These are phyloP conservation scores for Ernsta delagoae DNA, from an alignment of 2,888 invertebrate species.

Conservation along the genomic window DNA sequence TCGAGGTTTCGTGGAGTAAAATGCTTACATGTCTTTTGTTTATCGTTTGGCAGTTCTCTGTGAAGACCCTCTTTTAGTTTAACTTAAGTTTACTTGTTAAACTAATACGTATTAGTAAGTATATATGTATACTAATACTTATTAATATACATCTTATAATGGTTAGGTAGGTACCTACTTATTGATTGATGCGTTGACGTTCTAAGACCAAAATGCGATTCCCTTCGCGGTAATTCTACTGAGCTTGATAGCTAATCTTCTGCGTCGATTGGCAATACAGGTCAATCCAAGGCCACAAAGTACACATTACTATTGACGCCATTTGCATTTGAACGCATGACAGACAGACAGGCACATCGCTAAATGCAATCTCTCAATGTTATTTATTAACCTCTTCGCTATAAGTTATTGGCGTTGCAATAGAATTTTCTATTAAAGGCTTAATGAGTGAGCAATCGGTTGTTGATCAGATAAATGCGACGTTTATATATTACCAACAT, in stretches of 20 bases:
- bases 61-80: no score
- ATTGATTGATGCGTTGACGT: neutral
- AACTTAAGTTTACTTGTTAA: no score
- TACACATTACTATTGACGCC: slow-evolving; percentile 25
- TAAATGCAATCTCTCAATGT: slow-evolving; percentile 28
- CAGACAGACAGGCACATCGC: slow-evolving; percentile 18
- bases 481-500: slow-evolving; percentile 8
- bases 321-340: slow-evolving; percentile 24
- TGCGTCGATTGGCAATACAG: slow-evolving; percentile 17
- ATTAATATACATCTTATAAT: no score
- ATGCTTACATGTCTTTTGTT: no score
- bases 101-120: no score
- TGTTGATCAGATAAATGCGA: slow-evolving; percentile 22
- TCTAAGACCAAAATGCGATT: neutral
- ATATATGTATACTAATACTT: no score
- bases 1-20: no score
- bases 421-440: slow-evolving; percentile 27
- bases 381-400: slow-evolving; percentile 25
- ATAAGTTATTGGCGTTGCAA: slow-evolving; percentile 20
- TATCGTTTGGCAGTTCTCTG: no score
- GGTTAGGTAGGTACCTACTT: no score
- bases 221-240: neutral
- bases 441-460: slow-evolving; percentile 16
- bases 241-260: slow-evolving; percentile 7
- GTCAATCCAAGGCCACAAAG: slow-evolving; percentile 25